A percentile compares a stretch with the other conserved stretches of the same genome.
Conservation (phyloP, 2,113 vertebrate species). For the Anseranas semipalmata region DNA sequence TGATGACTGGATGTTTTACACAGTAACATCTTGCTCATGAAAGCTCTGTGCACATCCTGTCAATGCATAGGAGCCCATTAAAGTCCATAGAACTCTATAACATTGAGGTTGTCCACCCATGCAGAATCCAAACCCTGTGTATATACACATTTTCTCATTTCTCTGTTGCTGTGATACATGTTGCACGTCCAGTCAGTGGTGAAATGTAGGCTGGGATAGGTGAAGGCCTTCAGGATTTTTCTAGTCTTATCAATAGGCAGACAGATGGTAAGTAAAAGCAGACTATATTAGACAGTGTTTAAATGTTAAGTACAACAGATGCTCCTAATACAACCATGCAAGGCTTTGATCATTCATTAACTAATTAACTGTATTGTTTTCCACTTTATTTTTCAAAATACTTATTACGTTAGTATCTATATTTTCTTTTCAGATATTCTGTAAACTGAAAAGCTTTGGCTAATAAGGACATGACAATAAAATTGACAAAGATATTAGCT, state of each 20-base stretch:
- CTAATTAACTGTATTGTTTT: neutral
- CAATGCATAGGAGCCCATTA: neutral
- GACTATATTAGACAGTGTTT: rapidly evolving
- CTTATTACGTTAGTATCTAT: neutral
- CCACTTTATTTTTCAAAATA: neutral
- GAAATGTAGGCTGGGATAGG: neutral
- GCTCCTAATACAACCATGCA: neutral
- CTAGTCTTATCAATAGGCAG: neutral
- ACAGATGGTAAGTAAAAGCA: neutral
- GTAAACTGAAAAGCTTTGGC: neutral
- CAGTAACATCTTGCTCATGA: neutral
- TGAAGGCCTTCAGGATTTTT: neutral
- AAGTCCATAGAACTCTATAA: neutral
- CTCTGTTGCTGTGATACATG: neutral
- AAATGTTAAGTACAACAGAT: neutral
- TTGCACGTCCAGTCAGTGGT: neutral
- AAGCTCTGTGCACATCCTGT: neutral
- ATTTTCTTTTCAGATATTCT: neutral
- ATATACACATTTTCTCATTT: neutral
- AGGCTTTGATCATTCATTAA: neutral
- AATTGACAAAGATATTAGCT: neutral
- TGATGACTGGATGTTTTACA: neutral
- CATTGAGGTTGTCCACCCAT: neutral
- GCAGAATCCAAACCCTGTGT: neutral
- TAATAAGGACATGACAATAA: neutral